phyloP scores from a whole-genome alignment of 2,113 vertebrate species.

The Platysternon megacephalum region DNA sequence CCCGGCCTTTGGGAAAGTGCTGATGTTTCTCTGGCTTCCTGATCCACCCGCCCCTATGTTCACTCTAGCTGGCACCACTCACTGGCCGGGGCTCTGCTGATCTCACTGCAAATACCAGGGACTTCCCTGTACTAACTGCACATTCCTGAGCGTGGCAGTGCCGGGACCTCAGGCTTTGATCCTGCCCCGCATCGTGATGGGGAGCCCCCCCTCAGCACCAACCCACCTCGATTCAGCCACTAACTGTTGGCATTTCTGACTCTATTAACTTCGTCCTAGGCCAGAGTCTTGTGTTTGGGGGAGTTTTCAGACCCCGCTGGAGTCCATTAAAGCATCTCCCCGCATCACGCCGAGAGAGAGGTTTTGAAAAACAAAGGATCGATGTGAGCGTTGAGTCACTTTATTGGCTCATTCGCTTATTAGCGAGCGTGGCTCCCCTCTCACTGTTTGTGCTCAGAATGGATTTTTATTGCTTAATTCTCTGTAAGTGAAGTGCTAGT shows the following conservation, averaged over 20 bases:
- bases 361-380: constrained; percentile 53
- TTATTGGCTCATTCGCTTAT: constrained; percentile 40
- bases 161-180: not conserved
- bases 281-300: rapidly evolving
- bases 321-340: not conserved
- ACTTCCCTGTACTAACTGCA: not conserved
- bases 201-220: not conserved
- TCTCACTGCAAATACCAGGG: not conserved
- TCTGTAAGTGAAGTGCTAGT: constrained; percentile 74
- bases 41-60: rapidly evolving
- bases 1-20: not conserved
- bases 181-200: not conserved
- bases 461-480: constrained; percentile 81
- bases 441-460: constrained; percentile 70
- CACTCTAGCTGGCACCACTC: not conserved
- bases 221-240: rapidly evolving
- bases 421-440: constrained; percentile 33
- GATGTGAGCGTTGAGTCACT: constrained; percentile 48
- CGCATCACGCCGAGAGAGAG: not conserved
- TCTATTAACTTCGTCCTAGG: rapidly evolving
- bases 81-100: rapidly evolving
- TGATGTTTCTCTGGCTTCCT: not conserved
- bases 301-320: rapidly evolving
- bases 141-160: not conserved
- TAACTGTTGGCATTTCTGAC: rapidly evolving